phyloP scores from a whole-genome alignment of 2,888 invertebrate species.

The Dasypogon diadema region DNA sequence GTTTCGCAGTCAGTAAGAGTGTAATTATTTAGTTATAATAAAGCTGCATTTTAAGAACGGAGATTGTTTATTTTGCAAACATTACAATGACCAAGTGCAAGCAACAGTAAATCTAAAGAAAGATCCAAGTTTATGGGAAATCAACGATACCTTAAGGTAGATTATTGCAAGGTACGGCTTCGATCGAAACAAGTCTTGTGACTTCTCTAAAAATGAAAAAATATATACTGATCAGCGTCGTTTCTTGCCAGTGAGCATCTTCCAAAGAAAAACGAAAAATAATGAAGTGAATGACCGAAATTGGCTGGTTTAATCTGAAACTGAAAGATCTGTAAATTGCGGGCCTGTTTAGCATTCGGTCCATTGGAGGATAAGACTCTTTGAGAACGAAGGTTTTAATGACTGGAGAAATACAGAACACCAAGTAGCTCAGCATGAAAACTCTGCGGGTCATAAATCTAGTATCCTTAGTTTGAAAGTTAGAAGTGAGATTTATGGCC shows the following conservation, averaged over 20 bases:
- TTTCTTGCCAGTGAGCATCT: neutral
- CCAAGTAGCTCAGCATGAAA: neutral
- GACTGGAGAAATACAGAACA: neutral
- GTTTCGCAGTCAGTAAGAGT: too few relatives aligned
- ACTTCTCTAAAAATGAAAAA: neutral
- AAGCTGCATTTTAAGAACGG: too few relatives aligned
- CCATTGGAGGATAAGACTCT: neutral
- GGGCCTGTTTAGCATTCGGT: neutral
- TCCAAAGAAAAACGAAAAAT: neutral
- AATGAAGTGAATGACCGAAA: neutral
- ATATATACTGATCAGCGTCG: neutral
- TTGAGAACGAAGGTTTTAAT: neutral
- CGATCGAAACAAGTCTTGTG: neutral
- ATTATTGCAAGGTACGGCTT: neutral
- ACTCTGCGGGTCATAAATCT: neutral
- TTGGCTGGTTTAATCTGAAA: neutral
- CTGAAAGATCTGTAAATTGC: neutral
- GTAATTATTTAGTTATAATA: too few relatives aligned
- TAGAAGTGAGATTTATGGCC: conserved; percentile 3
- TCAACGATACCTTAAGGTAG: neutral
- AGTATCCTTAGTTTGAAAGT: neutral
- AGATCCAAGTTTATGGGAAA: neutral
- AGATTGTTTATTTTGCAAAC: too few relatives aligned
- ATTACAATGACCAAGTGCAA: neutral
- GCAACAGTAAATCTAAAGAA: neutral